Base-by-base conservation (phyloP, 1,140 invertebrate genomes). In the Danaus plexippus region DNA sequence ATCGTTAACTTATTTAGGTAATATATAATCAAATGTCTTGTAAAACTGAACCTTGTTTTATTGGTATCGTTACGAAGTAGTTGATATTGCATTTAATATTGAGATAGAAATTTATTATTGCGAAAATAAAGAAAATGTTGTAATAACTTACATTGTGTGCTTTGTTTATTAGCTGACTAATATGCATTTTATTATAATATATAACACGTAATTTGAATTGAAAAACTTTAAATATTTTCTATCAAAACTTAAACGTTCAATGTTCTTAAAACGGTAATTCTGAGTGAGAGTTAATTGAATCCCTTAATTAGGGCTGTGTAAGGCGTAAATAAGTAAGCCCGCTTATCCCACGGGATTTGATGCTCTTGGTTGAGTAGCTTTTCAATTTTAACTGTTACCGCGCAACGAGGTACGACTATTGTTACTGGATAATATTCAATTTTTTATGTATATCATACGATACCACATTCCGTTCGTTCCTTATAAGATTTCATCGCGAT, bases 231-330 rank as follows among this genome's bases (percentile, higher is more conserved):
- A 18, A 32, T 32, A 32, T 32, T 32, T 32, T 8, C 22, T 32
- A 32, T 32, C 22, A 32, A 32, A 32, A 32, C 22, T 32, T 32
- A 32, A 22, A 6, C 22, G 22, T 32, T 0, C 2, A 49, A 48
- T 43, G 47, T 53, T 52, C 40, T 43, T 40, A 54, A 57, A 51
- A 49, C 51, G 18, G 40, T 53, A 59, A 46, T 61, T 70, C 63
- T 63, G 64, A 69, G 66, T 64, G 64, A 55, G 48, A 62, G 60
- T 66, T 64, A 71, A 71, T 69, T 71, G 69, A 66, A 69, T 66
- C 45, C 64, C 51, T 66, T 63, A 67, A 71, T 69, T 67, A 69
- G 52, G 66, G 50, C 49, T 57, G 52, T 52, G 60, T 59, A 61
- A 48, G 63, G 63, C 66, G 60, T 68, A 59, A 66, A 64, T 62